A percentile compares a stretch with the other conserved stretches of the same genome.
These are phyloP conservation scores for Portunus trituberculatus DNA, from an alignment of 1,140 invertebrate genomes.

Conservation along the genomic window DNA sequence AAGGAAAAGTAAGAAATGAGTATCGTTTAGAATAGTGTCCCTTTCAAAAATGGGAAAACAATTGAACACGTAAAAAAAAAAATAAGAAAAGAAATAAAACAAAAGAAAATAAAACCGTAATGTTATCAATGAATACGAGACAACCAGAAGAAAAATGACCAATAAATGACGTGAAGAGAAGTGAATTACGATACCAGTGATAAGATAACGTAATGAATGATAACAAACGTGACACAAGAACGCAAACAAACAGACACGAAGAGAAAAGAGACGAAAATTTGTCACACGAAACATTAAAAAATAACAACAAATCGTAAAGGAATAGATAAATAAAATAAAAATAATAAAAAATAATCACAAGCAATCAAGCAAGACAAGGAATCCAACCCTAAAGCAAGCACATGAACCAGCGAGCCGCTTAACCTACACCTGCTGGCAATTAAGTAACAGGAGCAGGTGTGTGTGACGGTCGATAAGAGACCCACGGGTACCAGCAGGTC, in stretches of 20 bases:
- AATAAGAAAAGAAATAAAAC: neutral
- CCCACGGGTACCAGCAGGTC: neutral
- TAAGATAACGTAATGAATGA: too few relatives aligned
- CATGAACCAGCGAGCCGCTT: neutral
- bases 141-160: too few relatives aligned
- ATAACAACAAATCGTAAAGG: neutral
- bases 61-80: neutral
- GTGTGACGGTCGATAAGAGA: neutral
- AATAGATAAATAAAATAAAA: too few relatives aligned
- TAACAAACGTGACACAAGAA: too few relatives aligned
- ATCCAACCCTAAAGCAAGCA: neutral
- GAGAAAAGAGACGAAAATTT: too few relatives aligned
- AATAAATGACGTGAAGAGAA: too few relatives aligned
- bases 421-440: neutral
- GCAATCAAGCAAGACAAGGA: too few relatives aligned
- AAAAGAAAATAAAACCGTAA: neutral
- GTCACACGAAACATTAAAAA: neutral
- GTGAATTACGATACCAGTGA: too few relatives aligned
- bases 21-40: too few relatives aligned
- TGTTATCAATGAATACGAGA: neutral
- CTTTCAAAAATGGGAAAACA: neutral
- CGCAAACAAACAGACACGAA: too few relatives aligned
- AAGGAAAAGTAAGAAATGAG: neutral
- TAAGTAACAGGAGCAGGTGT: neutral
- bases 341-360: too few relatives aligned